Percentiles rank a stretch among this genome's conserved stretches.
Evolutionary conservation across 2,888 invertebrate species (phyloP).

Genomic region (Therioaphis trifolii): DNA sequence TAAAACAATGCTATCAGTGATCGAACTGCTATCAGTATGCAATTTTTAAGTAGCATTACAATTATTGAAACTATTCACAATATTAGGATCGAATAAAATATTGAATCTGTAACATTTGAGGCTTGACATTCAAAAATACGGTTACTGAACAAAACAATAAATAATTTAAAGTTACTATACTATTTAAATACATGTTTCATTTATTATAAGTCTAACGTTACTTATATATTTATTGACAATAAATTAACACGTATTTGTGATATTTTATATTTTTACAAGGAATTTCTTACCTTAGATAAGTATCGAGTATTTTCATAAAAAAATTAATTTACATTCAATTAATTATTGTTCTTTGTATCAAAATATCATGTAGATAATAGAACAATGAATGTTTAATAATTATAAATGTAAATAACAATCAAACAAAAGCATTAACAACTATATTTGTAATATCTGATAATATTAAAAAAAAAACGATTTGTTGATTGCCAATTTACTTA

Average conservation of each 20-base stretch:
- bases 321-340: slow-evolving; percentile 19
- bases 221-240: slow-evolving; percentile 20
- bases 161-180: slow-evolving; percentile 13
- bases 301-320: slow-evolving; percentile 17
- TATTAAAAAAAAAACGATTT: background rate
- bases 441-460: background rate
- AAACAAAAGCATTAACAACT: background rate
- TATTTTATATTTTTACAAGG: slow-evolving; percentile 41
- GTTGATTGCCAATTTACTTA: background rate
- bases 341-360: background rate
- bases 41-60: slow-evolving; percentile 1
- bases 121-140: background rate
- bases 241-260: background rate
- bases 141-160: slow-evolving; percentile 27
- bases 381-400: background rate
- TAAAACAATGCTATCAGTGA: background rate
- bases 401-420: slow-evolving; percentile 7
- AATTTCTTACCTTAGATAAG: background rate
- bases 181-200: background rate
- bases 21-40: background rate
- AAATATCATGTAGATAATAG: background rate
- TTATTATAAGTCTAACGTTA: background rate
- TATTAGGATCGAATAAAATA: slow-evolving; percentile 24
- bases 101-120: background rate
- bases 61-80: background rate